A percentile compares a stretch with the other conserved stretches of the same genome.
Conservation (phyloP, 2,113 vertebrate genomes). For the Osmerus eperlanus region DNA sequence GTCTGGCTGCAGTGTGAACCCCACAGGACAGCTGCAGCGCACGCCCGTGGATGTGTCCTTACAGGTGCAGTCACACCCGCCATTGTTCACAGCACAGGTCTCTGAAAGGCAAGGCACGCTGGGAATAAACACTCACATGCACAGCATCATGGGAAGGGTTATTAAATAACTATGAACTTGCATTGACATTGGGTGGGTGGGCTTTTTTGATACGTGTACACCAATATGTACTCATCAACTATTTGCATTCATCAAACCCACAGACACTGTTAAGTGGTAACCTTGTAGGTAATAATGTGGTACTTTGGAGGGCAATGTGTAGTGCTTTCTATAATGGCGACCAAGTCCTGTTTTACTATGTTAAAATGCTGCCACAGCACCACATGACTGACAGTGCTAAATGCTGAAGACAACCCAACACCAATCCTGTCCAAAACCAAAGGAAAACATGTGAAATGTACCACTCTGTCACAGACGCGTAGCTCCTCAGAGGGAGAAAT, state of each 20-base stretch:
- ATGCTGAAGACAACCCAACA: constrained; percentile 43
- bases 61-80: constrained; percentile 95
- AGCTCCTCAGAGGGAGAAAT: constrained; percentile 55
- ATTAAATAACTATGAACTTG: not conserved
- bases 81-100: constrained; percentile 94
- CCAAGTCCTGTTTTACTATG: not conserved
- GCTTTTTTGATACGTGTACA: too few species aligned
- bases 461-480: constrained; percentile 68
- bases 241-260: too few species aligned
- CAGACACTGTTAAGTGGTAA: too few species aligned
- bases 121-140: not conserved
- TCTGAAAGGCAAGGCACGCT: constrained; percentile 70
- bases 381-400: constrained; percentile 40
- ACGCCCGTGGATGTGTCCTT: constrained; percentile 97
- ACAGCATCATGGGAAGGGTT: too few species aligned
- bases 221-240: too few species aligned
- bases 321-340: not conserved
- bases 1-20: constrained; percentile 92
- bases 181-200: not conserved
- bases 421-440: constrained; percentile 37
- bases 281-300: too few species aligned
- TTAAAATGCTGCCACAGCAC: constrained; percentile 35
- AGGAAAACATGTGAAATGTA: constrained; percentile 69
- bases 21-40: constrained; percentile 92
- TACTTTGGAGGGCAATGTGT: not conserved